phyloP scores from a whole-genome alignment of 2,888 invertebrate genomes.

The Calameuta idolon region DNA sequence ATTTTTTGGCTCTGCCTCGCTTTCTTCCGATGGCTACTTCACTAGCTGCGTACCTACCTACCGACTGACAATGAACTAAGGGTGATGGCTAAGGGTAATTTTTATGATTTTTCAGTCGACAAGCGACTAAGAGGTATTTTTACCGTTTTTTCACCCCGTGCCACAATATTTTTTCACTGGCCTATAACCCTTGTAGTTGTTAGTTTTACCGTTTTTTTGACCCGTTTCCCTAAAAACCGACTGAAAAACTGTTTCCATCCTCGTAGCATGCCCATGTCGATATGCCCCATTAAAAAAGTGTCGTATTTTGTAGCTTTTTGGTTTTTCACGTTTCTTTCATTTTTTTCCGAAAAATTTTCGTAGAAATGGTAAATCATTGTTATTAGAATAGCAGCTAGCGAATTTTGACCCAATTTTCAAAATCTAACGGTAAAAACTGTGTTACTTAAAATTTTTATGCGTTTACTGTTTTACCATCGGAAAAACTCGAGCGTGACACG shows the following conservation, averaged over 20 bases:
- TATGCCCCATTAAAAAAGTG: background rate
- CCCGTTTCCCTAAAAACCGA: background rate
- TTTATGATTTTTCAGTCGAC: slow-evolving; percentile 40
- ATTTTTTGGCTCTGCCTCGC: background rate
- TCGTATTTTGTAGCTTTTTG: background rate
- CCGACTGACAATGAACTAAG: background rate
- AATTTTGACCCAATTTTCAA: background rate
- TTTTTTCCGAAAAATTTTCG: background rate
- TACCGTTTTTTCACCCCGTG: slow-evolving; percentile 29
- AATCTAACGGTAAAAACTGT: background rate
- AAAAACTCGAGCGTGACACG: slow-evolving; percentile 39
- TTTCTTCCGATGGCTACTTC: background rate
- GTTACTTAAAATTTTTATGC: slow-evolving; percentile 45
- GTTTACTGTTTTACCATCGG: slow-evolving; percentile 36
- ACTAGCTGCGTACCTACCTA: background rate
- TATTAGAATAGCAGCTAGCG: background rate
- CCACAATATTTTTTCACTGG: background rate
- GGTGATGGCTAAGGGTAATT: slow-evolving; percentile 16
- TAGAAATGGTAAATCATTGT: background rate
- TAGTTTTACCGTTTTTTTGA: background rate
- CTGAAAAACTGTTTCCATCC: background rate
- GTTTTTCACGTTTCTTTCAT: background rate
- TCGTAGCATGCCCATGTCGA: background rate
- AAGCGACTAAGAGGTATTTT: slow-evolving; percentile 22
- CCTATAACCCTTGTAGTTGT: background rate